Conservation (phyloP, 2,113 vertebrate genomes). For the Oceanodroma tethys region DNA sequence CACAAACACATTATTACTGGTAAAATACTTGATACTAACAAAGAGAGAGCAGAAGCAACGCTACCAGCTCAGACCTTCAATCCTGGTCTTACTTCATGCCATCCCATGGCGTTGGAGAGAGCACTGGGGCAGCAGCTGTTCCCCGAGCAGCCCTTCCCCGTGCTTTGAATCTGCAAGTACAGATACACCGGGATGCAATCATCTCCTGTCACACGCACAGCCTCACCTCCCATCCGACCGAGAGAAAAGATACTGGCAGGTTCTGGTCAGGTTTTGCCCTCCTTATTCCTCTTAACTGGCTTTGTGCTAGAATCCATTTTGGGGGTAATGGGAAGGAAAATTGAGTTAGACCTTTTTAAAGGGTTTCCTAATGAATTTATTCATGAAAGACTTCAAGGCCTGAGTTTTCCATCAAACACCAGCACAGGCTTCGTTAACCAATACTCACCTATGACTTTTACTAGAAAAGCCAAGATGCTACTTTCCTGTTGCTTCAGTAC, state of each 20-base stretch:
- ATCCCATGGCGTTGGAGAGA: neutral
- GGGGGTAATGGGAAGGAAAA: constrained; percentile 52
- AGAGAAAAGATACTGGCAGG: neutral
- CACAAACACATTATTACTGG: neutral
- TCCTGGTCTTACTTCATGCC: neutral
- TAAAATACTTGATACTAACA: neutral
- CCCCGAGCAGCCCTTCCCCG: neutral
- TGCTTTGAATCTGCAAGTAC: neutral
- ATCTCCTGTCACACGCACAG: neutral
- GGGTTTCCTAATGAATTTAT: constrained; percentile 54
- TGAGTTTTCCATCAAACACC: constrained; percentile 27
- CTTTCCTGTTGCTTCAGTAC: neutral
- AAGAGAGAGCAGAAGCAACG: neutral
- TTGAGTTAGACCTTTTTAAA: constrained; percentile 44
- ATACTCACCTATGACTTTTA: neutral
- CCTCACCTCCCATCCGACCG: neutral
- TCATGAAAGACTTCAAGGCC: constrained; percentile 17
- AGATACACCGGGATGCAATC: neutral
- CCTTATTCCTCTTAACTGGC: neutral
- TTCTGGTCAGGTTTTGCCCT: constrained; percentile 19
- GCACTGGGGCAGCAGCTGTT: neutral
- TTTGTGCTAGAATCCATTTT: constrained; percentile 36
- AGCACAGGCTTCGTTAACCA: constrained; percentile 8
- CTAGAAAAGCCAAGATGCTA: neutral
- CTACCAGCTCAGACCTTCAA: neutral